Evolutionary conservation across 2,888 invertebrate genomes (phyloP), one percentile per base, ranked within the genome.

Genomic region (Chrysolina oricalcia): DNA sequence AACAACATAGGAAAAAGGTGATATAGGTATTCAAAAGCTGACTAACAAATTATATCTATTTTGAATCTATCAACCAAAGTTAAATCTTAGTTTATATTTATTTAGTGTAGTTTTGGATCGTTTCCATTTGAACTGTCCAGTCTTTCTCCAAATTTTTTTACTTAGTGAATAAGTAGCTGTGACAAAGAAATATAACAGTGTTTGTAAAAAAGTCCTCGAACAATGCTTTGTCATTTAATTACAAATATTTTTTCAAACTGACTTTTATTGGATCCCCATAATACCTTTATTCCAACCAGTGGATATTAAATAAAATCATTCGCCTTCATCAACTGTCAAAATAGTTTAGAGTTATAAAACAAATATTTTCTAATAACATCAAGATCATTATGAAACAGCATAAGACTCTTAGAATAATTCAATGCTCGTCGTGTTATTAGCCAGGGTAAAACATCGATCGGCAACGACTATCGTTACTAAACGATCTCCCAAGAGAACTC

Each of bases 51-150:
- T 35, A 35, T 35, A 35, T 35, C 4, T 35, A 35, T 4, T 35
- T 35, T 35, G 10, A 21, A 11, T 53, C 21, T 53, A 53, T 3
- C 19, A 53, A 53, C 21, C 21, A 53, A 53, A 53, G 21, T 53
- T 53, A 53, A 21, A 53, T 53, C 9, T 53, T 53, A 53, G 19
- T 48, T 48, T 48, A 53, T 53, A 53, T 53, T 53, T 19, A 53
- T 53, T 10, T n/a, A 48, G 13, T 53, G 9, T 43, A 43, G 43
- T 27, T 17, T 41, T 9, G 50, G 40, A 68, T 40, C 13, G 27
- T 19, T 21, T 21, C 13, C 50, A 13, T 13, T 11, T 46, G 43
- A 46, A 46, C 43, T 64, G 11, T 43, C 43, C 10, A 67, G 56
- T 23, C 13, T 43, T 8, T 5, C 5, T 27, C 8, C 8, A 2